Conservation (phyloP, 2,888 invertebrate species). For the Nomada ruficornis region DNA sequence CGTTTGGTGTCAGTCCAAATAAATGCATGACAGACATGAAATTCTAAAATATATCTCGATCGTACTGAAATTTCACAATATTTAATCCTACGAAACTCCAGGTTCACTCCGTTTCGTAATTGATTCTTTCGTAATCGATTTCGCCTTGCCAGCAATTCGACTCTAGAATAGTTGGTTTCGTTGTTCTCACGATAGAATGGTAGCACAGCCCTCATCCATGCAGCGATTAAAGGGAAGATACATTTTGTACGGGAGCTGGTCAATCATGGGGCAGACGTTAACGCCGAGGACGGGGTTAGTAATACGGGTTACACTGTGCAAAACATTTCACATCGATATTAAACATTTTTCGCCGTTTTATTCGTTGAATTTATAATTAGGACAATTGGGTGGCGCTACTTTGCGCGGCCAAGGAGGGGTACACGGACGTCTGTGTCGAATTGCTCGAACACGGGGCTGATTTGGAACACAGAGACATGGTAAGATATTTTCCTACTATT, state of each 20-base stretch:
- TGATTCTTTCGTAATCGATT: neutral
- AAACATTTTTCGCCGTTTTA: no score
- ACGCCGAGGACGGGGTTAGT: constrained; percentile 92
- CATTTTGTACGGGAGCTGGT: constrained; percentile 94
- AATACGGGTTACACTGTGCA: neutral
- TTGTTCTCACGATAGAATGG: constrained; percentile 89
- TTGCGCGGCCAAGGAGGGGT: constrained; percentile 96
- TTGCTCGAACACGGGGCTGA: constrained; percentile 94
- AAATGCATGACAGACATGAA: no score
- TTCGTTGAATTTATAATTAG: constrained; percentile 77
- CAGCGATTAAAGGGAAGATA: constrained; percentile 93
- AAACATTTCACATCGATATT: neutral
- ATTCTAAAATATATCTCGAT: no score
- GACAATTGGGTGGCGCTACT: constrained; percentile 97
- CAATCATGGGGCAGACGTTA: constrained; percentile 95
- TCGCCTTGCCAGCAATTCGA: neutral
- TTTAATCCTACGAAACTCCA: no score
- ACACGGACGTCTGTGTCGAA: constrained; percentile 91
- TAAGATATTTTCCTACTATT: constrained; percentile 80
- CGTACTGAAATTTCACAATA: no score
- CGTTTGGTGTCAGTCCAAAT: no score
- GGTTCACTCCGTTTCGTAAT: neutral
- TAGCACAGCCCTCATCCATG: constrained; percentile 96
- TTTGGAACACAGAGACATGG: constrained; percentile 95
- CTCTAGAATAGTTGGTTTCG: constrained; percentile 8